Evolutionary conservation across 2,113 vertebrate genomes (phyloP).

Genomic region (Narcine bancroftii): DNA sequence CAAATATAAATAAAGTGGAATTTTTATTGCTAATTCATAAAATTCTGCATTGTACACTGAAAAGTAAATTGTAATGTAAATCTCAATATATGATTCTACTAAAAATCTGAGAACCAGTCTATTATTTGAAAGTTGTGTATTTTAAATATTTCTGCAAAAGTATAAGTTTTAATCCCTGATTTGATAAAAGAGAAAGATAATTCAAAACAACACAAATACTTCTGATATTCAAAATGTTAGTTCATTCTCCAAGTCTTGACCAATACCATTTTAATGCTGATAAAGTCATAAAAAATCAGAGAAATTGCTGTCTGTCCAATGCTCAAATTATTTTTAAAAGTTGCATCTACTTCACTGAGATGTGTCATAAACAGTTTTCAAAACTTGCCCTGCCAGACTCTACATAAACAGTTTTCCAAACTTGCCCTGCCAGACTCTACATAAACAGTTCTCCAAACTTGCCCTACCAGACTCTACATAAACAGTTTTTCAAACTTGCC

Average conservation of each 20-base stretch:
- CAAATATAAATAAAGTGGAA: background rate
- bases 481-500: background rate
- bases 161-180: background rate
- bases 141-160: slow-evolving; percentile 23
- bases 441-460: no score
- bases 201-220: background rate
- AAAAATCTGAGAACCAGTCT: background rate
- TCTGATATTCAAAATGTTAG: background rate
- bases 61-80: background rate
- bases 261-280: background rate
- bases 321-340: no score
- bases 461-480: background rate
- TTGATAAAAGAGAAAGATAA: background rate
- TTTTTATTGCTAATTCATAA: background rate
- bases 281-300: background rate
- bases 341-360: no score
- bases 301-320: background rate
- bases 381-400: background rate
- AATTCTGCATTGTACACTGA: background rate
- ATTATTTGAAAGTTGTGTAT: background rate
- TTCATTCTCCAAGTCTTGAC: background rate
- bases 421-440: background rate
- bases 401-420: background rate
- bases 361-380: background rate
- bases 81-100: background rate